Percentiles rank a stretch among this genome's conserved stretches.
Conservation (phyloP, 2,113 vertebrate genomes). For the Ictidomys tridecemlineatus region DNA sequence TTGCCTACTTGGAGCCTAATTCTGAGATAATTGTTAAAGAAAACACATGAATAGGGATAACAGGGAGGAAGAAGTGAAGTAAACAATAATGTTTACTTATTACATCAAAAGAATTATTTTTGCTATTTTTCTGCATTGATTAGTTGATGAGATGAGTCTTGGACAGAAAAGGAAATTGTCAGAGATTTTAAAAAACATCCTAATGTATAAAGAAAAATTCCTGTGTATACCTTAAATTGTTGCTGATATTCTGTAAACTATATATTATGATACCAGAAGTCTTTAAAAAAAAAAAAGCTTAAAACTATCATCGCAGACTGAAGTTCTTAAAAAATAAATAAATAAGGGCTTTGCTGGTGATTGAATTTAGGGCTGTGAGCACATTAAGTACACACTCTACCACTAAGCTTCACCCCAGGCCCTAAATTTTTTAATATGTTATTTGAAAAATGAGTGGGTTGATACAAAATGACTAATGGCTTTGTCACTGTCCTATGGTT, state of each 20-base stretch:
- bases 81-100: conserved; percentile 1
- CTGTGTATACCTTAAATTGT: not conserved
- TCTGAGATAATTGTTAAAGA: not conserved
- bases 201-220: not conserved
- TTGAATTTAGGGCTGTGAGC: not conserved
- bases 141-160: not conserved
- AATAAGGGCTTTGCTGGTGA: too few relatives aligned
- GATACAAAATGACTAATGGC: not conserved
- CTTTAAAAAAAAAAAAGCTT: not conserved
- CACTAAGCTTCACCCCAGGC: not conserved
- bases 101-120: not conserved
- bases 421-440: not conserved
- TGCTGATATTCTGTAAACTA: not conserved
- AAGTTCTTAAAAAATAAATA: not conserved
- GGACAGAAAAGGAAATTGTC: not conserved
- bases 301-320: not conserved
- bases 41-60: not conserved
- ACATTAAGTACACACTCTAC: not conserved
- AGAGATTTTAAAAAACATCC: not conserved
- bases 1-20: not conserved
- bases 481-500: not conserved
- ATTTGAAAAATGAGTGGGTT: not conserved
- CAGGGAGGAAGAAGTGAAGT: not conserved
- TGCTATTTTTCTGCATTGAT: not conserved
- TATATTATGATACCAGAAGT: not conserved